Percentiles rank a stretch among this genome's conserved stretches.
Conservation (phyloP, 2,888 invertebrate genomes). For the Suillia variegata region DNA sequence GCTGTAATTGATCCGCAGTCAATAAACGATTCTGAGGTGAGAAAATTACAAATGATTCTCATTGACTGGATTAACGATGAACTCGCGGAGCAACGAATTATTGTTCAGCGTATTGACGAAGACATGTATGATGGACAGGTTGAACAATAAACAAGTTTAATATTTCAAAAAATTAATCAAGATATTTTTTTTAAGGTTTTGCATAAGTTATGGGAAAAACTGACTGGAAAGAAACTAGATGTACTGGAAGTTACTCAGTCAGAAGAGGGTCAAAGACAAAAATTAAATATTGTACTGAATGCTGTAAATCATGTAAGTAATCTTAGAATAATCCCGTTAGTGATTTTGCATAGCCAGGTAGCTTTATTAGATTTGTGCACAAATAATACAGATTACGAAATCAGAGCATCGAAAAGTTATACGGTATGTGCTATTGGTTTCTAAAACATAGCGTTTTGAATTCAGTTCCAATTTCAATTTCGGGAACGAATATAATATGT, state of each 20-base stretch:
- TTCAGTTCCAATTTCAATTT: background rate
- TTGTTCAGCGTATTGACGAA: conserved; percentile 94
- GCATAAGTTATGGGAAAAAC: conserved; percentile 78
- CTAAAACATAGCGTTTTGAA: background rate
- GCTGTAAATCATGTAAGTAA: conserved; percentile 79
- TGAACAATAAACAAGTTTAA: background rate
- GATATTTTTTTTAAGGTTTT: conserved; percentile 64
- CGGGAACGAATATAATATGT: background rate
- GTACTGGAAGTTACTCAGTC: conserved; percentile 98
- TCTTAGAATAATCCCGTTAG: too few relatives aligned
- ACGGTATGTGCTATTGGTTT: background rate
- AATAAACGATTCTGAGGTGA: conserved; percentile 83
- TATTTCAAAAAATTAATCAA: background rate
- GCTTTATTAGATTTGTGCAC: too few relatives aligned
- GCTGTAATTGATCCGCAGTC: conserved; percentile 93
- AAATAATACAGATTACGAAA: background rate
- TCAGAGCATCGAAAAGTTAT: background rate
- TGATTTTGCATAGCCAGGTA: too few relatives aligned
- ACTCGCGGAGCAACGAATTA: conserved; percentile 92
- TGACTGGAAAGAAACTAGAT: conserved; percentile 87
- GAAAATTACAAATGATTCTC: conserved; percentile 82
- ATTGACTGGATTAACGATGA: conserved; percentile 99
- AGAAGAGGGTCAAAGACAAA: conserved; percentile 96
- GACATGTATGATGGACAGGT: conserved; percentile 97
- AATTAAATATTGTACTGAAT: conserved; percentile 84